A percentile compares a stretch with the other conserved stretches of the same genome.
phyloP scores from a whole-genome alignment of 2,797 vertebrate species.

The Enteromius treurensis region DNA sequence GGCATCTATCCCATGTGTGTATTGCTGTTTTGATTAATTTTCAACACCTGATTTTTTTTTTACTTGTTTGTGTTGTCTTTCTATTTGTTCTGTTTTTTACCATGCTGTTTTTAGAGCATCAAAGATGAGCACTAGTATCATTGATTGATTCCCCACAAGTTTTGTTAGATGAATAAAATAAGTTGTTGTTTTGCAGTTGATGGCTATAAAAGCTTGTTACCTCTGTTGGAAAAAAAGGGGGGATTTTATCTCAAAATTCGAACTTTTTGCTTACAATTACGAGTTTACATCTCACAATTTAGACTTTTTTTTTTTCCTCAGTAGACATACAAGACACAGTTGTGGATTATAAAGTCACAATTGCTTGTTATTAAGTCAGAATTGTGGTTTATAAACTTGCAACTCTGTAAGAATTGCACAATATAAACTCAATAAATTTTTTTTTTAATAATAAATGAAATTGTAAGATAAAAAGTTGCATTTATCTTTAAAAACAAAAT shows the following conservation, averaged over 20 bases:
- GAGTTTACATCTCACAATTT: no score
- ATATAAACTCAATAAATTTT: not conserved
- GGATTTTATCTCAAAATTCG: not conserved
- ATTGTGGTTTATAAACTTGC: not conserved
- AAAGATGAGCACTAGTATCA: conserved; percentile 13
- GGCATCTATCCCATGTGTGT: not conserved
- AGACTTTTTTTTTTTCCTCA: no score
- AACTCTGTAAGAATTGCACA: no score
- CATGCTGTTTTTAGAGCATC: conserved; percentile 1
- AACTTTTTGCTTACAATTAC: not conserved
- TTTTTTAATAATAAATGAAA: no score
- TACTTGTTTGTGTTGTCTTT: not conserved
- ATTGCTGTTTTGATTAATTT: conserved; percentile 47
- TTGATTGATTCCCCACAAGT: conserved; percentile 18
- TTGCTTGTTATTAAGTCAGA: not conserved
- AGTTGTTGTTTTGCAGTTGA: conserved; percentile 6
- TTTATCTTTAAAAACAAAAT: not conserved
- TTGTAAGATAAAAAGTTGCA: no score
- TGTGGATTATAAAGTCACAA: not conserved
- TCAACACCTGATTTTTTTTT: conserved; percentile 36
- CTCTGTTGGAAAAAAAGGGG: not conserved
- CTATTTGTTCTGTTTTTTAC: not conserved
- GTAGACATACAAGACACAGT: not conserved
- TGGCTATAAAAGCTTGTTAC: not conserved
- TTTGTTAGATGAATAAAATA: conserved; percentile 25